A percentile compares a stretch with the other conserved stretches of the same genome.
Evolutionary conservation across 2,888 invertebrate species (phyloP).

Genomic region (Lacanobia wlatinum): DNA sequence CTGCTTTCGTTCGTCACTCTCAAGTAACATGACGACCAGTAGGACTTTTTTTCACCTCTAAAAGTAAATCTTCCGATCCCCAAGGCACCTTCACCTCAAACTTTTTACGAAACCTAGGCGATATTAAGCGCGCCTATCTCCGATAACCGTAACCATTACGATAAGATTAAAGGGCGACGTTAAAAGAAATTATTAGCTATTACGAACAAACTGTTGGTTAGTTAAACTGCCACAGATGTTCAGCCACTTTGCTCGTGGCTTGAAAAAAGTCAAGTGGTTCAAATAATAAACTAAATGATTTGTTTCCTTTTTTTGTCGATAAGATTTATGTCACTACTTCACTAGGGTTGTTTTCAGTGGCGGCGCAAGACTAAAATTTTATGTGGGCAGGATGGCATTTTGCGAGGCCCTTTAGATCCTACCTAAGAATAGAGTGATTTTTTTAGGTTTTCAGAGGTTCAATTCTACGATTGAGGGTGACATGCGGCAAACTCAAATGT

Average conservation of each 20-base stretch:
- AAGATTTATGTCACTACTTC: background rate
- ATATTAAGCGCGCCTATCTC: conserved; percentile 39
- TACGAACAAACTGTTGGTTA: conserved; percentile 58
- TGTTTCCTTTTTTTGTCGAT: background rate
- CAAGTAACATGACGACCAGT: background rate
- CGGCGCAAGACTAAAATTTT: too few relatives aligned
- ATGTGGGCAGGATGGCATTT: too few relatives aligned
- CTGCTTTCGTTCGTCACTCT: too few relatives aligned
- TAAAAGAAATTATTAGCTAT: conserved; percentile 62
- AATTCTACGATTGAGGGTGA: too few relatives aligned
- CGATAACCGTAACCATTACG: conserved; percentile 57
- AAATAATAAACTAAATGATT: conserved; percentile 16
- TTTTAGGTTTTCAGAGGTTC: too few relatives aligned
- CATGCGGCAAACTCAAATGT: too few relatives aligned
- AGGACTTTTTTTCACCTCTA: background rate
- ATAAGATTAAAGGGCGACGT: conserved; percentile 53
- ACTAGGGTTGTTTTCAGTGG: background rate
- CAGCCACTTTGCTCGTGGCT: conserved; percentile 20
- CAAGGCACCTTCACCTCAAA: conserved; percentile 12
- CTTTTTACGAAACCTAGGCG: conserved; percentile 31
- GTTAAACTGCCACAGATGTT: conserved; percentile 50
- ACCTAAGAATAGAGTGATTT: too few relatives aligned
- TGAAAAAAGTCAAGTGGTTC: conserved; percentile 28
- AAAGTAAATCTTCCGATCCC: background rate
- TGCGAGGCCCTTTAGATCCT: too few relatives aligned